Base-by-base conservation (phyloP, 2,888 invertebrate species). In the Tupiocoris notatus region DNA sequence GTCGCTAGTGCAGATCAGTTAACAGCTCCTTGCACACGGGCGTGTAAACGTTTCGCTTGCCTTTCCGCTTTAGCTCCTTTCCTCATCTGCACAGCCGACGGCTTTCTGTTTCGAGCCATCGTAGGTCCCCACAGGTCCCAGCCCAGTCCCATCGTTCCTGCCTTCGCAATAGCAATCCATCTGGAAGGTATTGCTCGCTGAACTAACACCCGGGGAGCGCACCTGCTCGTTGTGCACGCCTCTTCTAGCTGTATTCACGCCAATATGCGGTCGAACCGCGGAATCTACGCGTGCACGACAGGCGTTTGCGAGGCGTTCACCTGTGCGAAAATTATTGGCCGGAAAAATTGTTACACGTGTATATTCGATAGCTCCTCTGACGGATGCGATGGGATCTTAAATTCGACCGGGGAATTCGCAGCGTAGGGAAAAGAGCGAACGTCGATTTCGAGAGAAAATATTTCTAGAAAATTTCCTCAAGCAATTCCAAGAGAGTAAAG, bases 141-240 rank as follows among this genome's bases (percentile, higher is more conserved):
- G 12, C 54, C 67, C 6, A 20, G 59, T 18, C n/a, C 59, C 59
- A 6, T 17, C 17, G 6, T 59, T 39, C 39, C 3, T 12, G 39
- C 39, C 39, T 7, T 16, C 54, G 18, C 59, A 59, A 59, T 59
- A n/a, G 18, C 59, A 59, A 59, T 59, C 59, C 59, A 59, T 18
- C 59, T 18, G 59, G 59, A 59, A 59, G 18, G 59, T 59, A 59
- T 59, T 59, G 59, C 18, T 59, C 59, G 59, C 59, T 59, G 59
- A 59, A 18, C 59, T 59, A 59, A 59, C 59, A 18, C 18, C 59
- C 59, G 6, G 17, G 17, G n/a, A 39, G 12, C 39, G 18, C 59
- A 59, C 59, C 59, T 59, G 59, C 59, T 59, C 59, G 59, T 59
- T n/a, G 59, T 59, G 59, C 59, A 9, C 59, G 59, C 59, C 39